These are phyloP conservation scores for Xenus cinereus DNA, from an alignment of 2,113 vertebrate species.

Conservation along the genomic window DNA sequence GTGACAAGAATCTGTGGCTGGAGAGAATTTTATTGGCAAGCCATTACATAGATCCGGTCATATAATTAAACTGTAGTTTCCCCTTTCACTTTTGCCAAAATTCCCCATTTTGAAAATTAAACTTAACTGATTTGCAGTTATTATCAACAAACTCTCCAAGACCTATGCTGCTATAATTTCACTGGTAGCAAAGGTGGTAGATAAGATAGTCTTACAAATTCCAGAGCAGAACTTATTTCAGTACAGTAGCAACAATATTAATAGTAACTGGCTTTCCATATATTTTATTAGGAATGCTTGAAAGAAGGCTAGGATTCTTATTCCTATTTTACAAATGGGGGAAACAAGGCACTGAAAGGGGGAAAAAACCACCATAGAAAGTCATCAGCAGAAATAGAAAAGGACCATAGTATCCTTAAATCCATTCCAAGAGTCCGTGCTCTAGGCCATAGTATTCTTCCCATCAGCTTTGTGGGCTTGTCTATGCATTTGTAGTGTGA, in stretches of 20 bases:
- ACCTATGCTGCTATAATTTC: not conserved
- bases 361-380: not conserved
- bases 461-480: not conserved
- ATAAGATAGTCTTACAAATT: not conserved
- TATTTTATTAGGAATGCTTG: not conserved
- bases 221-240: not conserved
- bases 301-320: not conserved
- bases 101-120: not conserved
- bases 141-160: not conserved
- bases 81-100: not conserved
- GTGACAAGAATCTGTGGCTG: constrained; percentile 15
- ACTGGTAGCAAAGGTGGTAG: not conserved
- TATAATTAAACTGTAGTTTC: constrained; percentile 6
- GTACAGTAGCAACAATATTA: not conserved
- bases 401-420: not conserved
- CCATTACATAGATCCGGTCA: not conserved
- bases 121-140: not conserved
- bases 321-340: not conserved
- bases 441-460: not conserved
- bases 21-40: constrained; percentile 10
- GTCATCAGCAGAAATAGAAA: not conserved
- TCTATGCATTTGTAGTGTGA: not conserved
- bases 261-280: not conserved
- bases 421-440: not conserved
- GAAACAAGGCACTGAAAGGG: not conserved